Percentiles rank a stretch among this genome's conserved stretches.
These are phyloP conservation scores for Hypomecis atomaria DNA, from an alignment of 2,888 invertebrate species.

Conservation along the genomic window DNA sequence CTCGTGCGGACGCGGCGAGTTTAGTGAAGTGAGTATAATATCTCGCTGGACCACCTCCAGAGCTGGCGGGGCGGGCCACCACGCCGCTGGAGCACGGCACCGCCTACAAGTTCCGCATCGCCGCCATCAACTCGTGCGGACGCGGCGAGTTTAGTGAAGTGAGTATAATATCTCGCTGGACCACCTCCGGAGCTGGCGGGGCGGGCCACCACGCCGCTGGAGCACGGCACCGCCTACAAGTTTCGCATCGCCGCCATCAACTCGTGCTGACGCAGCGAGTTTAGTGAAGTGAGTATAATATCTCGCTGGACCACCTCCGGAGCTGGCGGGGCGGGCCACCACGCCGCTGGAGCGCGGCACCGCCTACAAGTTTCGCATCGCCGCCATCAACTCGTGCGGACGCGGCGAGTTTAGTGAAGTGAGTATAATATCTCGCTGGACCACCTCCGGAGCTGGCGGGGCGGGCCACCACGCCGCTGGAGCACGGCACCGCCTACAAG, in stretches of 20 bases:
- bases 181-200: constrained; percentile 89
- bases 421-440: constrained; percentile 87
- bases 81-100: no score
- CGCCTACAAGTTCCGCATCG: no score
- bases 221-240: constrained; percentile 98
- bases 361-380: constrained; percentile 97
- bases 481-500: constrained; percentile 98
- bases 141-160: no score
- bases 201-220: constrained; percentile 88
- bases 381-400: constrained; percentile 97
- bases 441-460: constrained; percentile 89
- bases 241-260: constrained; percentile 98
- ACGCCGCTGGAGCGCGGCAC: constrained; percentile 94
- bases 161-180: constrained; percentile 87
- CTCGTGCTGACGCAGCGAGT: constrained; percentile 95
- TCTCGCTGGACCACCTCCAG: no score
- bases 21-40: no score
- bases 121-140: no score
- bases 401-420: constrained; percentile 97
- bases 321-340: constrained; percentile 87
- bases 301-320: constrained; percentile 91
- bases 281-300: constrained; percentile 93
- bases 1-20: no score
- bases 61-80: no score
- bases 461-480: constrained; percentile 88